These are phyloP conservation scores for Scotopteryx bipunctaria DNA, from an alignment of 2,888 invertebrate genomes.

Conservation along the genomic window DNA sequence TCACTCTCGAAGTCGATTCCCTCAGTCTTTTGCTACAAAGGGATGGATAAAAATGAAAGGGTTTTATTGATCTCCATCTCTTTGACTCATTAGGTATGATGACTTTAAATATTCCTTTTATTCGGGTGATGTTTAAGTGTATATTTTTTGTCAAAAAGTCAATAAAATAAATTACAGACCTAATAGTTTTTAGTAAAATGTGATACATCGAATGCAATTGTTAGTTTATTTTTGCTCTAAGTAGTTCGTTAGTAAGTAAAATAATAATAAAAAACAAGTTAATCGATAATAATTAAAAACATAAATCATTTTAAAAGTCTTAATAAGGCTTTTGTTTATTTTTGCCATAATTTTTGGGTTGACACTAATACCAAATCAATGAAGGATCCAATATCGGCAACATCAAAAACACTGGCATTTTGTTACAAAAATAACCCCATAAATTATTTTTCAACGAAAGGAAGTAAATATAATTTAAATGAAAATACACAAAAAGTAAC, in stretches of 20 bases:
- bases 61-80: slow-evolving; percentile 22
- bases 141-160: not conserved
- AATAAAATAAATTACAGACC: too few relatives aligned
- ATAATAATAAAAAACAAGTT: too few relatives aligned
- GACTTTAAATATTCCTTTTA: slow-evolving; percentile 11
- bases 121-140: not conserved
- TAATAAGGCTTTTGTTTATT: slow-evolving; percentile 6
- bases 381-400: slow-evolving; percentile 13
- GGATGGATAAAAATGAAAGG: slow-evolving; percentile 14
- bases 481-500: too few relatives aligned
- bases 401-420: slow-evolving; percentile 33
- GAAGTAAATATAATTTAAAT: too few relatives aligned
- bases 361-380: slow-evolving; percentile 19
- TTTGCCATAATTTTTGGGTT: slow-evolving; percentile 12
- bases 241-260: too few relatives aligned
- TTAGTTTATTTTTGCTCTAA: too few relatives aligned
- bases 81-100: slow-evolving; percentile 13
- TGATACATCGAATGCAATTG: too few relatives aligned
- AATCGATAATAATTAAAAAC: slow-evolving; percentile 2
- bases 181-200: too few relatives aligned
- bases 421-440: slow-evolving; percentile 16
- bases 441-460: slow-evolving; percentile 6
- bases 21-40: slow-evolving; percentile 24
- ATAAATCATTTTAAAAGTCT: slow-evolving; percentile 8
- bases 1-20: slow-evolving; percentile 28